Percentiles rank a stretch among this genome's conserved stretches.
These are phyloP conservation scores for Orthonevra nobilis DNA, from an alignment of 2,888 invertebrate species.

Conservation along the genomic window DNA sequence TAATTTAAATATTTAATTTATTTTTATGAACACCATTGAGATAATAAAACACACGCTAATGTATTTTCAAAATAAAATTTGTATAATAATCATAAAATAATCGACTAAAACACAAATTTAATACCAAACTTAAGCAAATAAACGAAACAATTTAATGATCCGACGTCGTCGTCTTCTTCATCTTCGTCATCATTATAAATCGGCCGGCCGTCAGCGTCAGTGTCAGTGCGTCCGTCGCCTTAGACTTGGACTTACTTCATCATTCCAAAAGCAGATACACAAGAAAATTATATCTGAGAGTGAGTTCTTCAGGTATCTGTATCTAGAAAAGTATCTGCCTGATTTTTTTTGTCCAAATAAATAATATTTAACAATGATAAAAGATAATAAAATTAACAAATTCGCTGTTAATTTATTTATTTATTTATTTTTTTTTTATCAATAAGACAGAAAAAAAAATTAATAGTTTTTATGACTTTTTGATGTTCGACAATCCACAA, in stretches of 20 bases:
- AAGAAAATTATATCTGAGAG: background rate
- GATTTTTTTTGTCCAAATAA: slow-evolving; percentile 37
- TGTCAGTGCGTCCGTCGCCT: background rate
- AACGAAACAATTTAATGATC: slow-evolving; percentile 54
- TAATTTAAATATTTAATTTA: slow-evolving; percentile 62
- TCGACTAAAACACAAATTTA: slow-evolving; percentile 41
- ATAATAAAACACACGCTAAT: slow-evolving; percentile 54
- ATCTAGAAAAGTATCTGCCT: no score
- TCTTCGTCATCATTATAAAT: no score
- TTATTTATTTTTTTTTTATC: background rate
- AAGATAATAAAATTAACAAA: slow-evolving; percentile 44
- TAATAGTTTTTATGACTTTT: slow-evolving; percentile 45
- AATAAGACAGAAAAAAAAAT: slow-evolving; percentile 1
- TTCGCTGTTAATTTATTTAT: slow-evolving; percentile 15
- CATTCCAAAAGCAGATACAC: background rate
- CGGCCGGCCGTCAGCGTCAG: background rate
- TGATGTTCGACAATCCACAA: slow-evolving; percentile 53
- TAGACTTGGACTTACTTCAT: background rate
- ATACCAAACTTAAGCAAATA: slow-evolving; percentile 60
- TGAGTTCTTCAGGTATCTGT: background rate
- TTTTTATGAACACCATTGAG: slow-evolving; percentile 53
- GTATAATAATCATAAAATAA: slow-evolving; percentile 65
- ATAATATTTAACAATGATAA: slow-evolving; percentile 44
- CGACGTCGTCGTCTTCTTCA: background rate
- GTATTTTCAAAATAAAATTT: slow-evolving; percentile 56